These are phyloP conservation scores for Beaufortia kweichowensis DNA, from an alignment of 2,113 vertebrate species.

Conservation along the genomic window DNA sequence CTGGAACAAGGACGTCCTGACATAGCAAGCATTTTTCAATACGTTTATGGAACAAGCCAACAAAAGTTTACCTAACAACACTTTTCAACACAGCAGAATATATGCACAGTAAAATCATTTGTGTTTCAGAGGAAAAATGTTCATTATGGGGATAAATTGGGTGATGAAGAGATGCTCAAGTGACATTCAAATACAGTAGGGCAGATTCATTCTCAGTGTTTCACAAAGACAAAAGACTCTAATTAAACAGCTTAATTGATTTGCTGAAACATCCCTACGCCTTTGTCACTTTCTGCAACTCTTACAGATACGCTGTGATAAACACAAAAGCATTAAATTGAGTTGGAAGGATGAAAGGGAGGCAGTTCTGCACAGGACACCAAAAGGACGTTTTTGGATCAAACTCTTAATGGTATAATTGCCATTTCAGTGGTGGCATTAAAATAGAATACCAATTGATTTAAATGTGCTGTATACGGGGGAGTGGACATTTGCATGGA, in stretches of 20 bases:
- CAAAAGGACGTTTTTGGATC: conserved; percentile 5
- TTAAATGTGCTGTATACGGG: conserved; percentile 6
- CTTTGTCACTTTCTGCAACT: conserved; percentile 27
- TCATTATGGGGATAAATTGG: neutral
- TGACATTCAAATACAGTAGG: conserved; percentile 8
- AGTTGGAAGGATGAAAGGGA: neutral
- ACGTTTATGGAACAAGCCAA: too few relatives aligned
- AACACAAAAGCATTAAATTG: conserved; percentile 2
- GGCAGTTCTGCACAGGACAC: neutral
- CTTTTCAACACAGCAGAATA: neutral
- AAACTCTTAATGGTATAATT: conserved; percentile 12
- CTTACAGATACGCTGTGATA: conserved; percentile 12
- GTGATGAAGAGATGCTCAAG: neutral
- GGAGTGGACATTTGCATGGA: conserved; percentile 29
- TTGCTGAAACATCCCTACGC: conserved; percentile 3
- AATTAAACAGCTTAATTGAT: conserved; percentile 7
- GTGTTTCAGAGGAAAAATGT: conserved; percentile 3
- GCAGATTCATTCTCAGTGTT: neutral
- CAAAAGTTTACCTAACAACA: neutral
- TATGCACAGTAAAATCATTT: conserved; percentile 2
- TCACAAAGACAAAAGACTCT: neutral
- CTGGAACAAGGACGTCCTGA: conserved; percentile 10
- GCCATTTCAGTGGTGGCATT: neutral
- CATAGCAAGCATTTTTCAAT: neutral
- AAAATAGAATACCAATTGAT: neutral